Evolutionary conservation across 2,888 invertebrate genomes (phyloP).

Genomic region (Hemithea aestivaria): DNA sequence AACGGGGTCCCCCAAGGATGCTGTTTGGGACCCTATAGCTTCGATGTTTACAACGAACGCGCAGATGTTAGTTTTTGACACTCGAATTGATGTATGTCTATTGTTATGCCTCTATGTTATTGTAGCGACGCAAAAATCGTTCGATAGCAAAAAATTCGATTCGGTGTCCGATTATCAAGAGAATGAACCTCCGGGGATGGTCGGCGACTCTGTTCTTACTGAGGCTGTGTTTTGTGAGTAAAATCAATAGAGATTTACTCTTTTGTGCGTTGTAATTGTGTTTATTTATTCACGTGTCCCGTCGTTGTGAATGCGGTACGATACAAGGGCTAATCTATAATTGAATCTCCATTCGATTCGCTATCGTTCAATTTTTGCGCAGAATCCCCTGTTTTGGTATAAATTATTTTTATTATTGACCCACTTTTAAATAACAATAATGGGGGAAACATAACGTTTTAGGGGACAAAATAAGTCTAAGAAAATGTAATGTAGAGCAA

Average conservation of each 20-base stretch:
- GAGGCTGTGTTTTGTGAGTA: constrained; percentile 54
- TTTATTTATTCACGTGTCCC: constrained; percentile 78
- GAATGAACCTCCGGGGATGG: constrained; percentile 55
- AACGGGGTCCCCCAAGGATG: constrained; percentile 61
- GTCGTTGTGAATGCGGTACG: constrained; percentile 67
- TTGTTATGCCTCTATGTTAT: constrained; percentile 66
- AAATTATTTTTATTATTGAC: constrained; percentile 30
- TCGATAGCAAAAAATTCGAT: constrained; percentile 53
- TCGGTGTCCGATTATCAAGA: constrained; percentile 55
- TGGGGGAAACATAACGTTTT: neutral
- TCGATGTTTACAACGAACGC: constrained; percentile 70
- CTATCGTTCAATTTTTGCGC: constrained; percentile 62
- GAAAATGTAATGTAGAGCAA: too few species aligned
- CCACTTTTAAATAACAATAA: constrained; percentile 24
- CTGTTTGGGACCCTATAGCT: constrained; percentile 57
- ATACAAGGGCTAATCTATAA: constrained; percentile 75
- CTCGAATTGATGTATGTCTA: constrained; percentile 74
- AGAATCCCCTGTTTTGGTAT: constrained; percentile 38
- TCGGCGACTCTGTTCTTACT: constrained; percentile 51
- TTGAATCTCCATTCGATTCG: constrained; percentile 74
- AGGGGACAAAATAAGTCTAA: too few species aligned
- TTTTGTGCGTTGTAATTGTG: constrained; percentile 73
- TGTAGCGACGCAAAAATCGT: constrained; percentile 64
- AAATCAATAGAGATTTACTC: constrained; percentile 72
- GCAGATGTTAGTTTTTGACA: constrained; percentile 80